Evolutionary conservation across 2,113 vertebrate species (phyloP).

Genomic region (Alethe castanea): DNA sequence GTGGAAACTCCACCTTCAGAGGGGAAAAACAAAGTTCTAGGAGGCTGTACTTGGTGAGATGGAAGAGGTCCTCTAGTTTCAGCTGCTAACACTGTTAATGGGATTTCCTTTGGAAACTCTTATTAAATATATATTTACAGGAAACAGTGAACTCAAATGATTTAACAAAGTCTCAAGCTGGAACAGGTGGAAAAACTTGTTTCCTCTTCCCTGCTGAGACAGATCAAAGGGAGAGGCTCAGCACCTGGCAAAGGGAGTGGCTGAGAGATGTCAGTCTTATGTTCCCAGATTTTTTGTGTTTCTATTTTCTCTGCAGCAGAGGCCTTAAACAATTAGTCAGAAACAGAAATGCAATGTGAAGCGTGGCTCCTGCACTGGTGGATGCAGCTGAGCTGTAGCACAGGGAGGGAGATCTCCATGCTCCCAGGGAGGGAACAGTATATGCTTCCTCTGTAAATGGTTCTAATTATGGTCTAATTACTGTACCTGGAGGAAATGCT

Average conservation of each 20-base stretch:
- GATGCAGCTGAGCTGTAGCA: background rate
- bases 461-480: constrained; percentile 36
- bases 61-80: background rate
- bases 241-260: background rate
- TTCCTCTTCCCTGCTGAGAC: background rate
- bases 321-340: background rate
- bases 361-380: background rate
- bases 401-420: accelerated
- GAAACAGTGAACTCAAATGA: background rate
- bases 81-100: background rate
- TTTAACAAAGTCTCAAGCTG: background rate
- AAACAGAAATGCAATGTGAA: background rate
- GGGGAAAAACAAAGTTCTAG: background rate
- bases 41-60: background rate
- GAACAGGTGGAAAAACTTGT: background rate
- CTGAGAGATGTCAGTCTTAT: background rate
- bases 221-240: background rate
- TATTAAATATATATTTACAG: background rate
- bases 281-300: background rate
- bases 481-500: constrained; percentile 7
- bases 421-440: background rate
- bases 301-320: background rate
- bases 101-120: background rate
- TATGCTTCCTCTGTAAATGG: background rate
- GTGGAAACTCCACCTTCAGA: background rate